Base-by-base conservation (phyloP, 1,140 invertebrate genomes). In the Drosophila erecta region DNA sequence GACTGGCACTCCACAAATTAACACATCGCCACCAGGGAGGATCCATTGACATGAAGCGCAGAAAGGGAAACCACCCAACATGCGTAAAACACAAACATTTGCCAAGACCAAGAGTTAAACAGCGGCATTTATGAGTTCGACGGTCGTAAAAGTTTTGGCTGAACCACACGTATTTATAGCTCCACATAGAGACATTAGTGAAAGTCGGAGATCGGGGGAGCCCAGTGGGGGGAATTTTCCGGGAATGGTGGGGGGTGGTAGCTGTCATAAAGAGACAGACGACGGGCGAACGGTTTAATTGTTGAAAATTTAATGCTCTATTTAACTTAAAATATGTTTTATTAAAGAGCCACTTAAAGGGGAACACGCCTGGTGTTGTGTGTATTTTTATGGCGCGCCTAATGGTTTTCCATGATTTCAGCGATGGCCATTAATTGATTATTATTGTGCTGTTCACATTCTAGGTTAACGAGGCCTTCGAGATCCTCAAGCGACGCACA, bases 381-480 rank as follows among this genome's bases (percentile, higher is more conserved):
- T 43, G 40, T 49, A 41, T 49, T 79, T 87, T 86, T 79, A 86
- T 83, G 76, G 64, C 57, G 15, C 66, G 40, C 65, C 84, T 87
- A 87, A 87, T 87, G 79, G 84, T 58, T 84, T 74, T 90, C 79
- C 66, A 76, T 87, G 84, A 79, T 89, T 78, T 69, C 71, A 55
- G 64, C 72, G 61, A 87, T 65, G 41, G 47, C 56, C 59, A 69
- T 83, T 79, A 89, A 84, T 87, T 87, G 77, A 80, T 75, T 60
- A 41, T 62, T 35, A 11, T 35, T 41, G 41, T 62, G 44, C 72
- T 35, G 67, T 41, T 0, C 4, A 40, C 49, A 67, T 84, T 89
- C 49, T 91, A 97, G 97, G 98, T 99, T 71, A 99, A 99, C 92
- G 98, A 99, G 93, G 98, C 98, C 0, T 99, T 99, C 93, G 98